These are phyloP conservation scores for Eilema griseolum DNA, from an alignment of 2,888 invertebrate genomes.

Conservation along the genomic window DNA sequence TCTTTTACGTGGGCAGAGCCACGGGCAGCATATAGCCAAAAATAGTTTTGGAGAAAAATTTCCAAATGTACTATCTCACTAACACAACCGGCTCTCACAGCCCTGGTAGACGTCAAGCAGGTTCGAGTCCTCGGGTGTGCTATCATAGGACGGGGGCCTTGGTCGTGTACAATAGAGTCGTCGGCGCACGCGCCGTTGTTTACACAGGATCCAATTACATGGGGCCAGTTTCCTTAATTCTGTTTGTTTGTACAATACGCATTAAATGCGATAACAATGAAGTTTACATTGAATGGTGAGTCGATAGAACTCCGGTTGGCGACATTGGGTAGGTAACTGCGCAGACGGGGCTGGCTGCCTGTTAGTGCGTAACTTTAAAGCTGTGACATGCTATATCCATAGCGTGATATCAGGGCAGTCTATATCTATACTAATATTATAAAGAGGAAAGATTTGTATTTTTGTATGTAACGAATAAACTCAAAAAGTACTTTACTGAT, in stretches of 20 bases:
- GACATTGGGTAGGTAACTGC: constrained; percentile 26
- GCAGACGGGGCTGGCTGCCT: background rate
- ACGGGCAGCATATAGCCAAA: no score
- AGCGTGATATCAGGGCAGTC: background rate
- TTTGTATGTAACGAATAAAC: no score
- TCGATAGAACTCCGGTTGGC: constrained; percentile 12
- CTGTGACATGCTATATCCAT: background rate
- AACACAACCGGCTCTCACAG: background rate
- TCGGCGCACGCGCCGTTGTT: constrained; percentile 51
- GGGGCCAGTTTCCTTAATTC: constrained; percentile 37
- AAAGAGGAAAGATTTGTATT: background rate
- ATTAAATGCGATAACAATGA: constrained; percentile 38
- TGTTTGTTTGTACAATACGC: constrained; percentile 42
- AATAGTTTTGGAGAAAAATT: no score
- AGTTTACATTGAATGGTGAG: constrained; percentile 32
- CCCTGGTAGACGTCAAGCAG: constrained; percentile 7
- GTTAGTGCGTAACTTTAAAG: background rate
- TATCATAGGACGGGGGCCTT: constrained; percentile 5
- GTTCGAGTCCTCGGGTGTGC: constrained; percentile 18
- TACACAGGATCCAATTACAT: constrained; percentile 55
- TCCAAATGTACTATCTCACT: background rate
- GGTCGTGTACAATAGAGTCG: constrained; percentile 46
- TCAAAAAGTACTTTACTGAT: no score
- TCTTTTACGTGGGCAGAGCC: no score
- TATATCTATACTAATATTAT: background rate